Percentiles rank a stretch among this genome's conserved stretches.
phyloP scores from a whole-genome alignment of 2,888 invertebrate genomes.

The Drosophila multiciliata region DNA sequence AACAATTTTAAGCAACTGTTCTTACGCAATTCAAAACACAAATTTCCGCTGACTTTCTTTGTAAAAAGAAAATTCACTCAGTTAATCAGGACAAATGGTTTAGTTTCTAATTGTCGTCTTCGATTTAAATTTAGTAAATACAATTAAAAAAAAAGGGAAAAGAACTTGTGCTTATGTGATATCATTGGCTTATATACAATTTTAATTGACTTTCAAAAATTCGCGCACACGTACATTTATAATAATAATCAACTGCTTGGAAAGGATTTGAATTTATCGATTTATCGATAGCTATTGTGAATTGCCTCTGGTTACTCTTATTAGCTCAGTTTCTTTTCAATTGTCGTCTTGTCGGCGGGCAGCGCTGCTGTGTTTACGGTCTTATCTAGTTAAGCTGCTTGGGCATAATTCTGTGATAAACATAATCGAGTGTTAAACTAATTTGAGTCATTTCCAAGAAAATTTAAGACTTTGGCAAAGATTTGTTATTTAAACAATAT shows the following conservation, averaged over 20 bases:
- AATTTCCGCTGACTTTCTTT: too few species aligned
- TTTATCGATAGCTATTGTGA: conserved; percentile 3
- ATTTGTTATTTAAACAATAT: conserved; percentile 25
- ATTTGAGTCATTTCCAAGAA: conserved; percentile 53
- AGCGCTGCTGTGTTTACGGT: conserved; percentile 29
- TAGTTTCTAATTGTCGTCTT: neutral
- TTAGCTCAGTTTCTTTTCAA: conserved; percentile 19
- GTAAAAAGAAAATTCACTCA: too few species aligned
- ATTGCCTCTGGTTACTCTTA: conserved; percentile 5
- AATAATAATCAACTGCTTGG: neutral
- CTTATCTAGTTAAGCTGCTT: conserved; percentile 26
- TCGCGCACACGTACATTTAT: neutral
- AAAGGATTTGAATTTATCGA: conserved; percentile 17
- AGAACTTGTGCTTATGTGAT: neutral
- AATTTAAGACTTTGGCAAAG: conserved; percentile 28
- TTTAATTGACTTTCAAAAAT: neutral
- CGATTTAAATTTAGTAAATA: neutral
- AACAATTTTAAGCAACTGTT: too few species aligned
- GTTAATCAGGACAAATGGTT: too few species aligned
- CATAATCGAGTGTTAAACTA: conserved; percentile 26
- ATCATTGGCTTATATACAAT: too few species aligned
- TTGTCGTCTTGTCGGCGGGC: conserved; percentile 42
- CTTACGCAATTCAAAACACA: too few species aligned
- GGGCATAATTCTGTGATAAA: conserved; percentile 25
- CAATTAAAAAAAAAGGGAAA: neutral